Evolutionary conservation across 2,797 vertebrate genomes (phyloP).

Genomic region (Brachyrhaphis roseni): DNA sequence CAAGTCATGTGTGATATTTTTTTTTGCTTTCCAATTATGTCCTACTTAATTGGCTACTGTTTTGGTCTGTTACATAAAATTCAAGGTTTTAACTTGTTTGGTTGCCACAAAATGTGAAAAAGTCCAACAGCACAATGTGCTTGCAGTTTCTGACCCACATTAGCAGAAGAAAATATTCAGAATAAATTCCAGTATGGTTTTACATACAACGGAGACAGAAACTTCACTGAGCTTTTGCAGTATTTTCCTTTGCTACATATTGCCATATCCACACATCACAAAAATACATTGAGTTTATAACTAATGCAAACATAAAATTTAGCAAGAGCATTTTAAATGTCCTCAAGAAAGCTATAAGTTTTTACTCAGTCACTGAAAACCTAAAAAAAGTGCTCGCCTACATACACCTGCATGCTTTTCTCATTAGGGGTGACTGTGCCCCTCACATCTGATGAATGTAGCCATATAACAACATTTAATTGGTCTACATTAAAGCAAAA

Average conservation of each 20-base stretch:
- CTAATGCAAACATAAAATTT: constrained; percentile 34
- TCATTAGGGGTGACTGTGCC: constrained; percentile 51
- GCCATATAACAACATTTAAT: constrained; percentile 67
- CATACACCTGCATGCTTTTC: constrained; percentile 32
- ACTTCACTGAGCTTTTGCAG: constrained; percentile 11
- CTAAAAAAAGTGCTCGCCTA: constrained; percentile 29
- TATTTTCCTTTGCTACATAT: not conserved
- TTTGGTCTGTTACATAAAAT: not conserved
- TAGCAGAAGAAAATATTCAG: not conserved
- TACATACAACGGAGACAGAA: not conserved
- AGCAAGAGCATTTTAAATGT: constrained; percentile 24
- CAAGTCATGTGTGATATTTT: not conserved
- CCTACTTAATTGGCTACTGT: too few species aligned
- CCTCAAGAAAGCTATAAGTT: constrained; percentile 43
- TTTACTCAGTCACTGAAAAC: constrained; percentile 54
- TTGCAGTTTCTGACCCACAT: not conserved
- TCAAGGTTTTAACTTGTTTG: not conserved
- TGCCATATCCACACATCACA: constrained; percentile 1
- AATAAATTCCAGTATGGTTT: not conserved
- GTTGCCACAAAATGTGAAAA: not conserved
- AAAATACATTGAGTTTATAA: constrained; percentile 2
- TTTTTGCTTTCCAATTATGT: not conserved
- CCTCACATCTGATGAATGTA: constrained; percentile 38
- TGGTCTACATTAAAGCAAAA: constrained; percentile 66
- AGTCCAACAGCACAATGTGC: not conserved